Evolutionary conservation across 2,888 invertebrate species (phyloP), one percentile per base, ranked within the genome.

Genomic region (Drosophila sordidula): DNA sequence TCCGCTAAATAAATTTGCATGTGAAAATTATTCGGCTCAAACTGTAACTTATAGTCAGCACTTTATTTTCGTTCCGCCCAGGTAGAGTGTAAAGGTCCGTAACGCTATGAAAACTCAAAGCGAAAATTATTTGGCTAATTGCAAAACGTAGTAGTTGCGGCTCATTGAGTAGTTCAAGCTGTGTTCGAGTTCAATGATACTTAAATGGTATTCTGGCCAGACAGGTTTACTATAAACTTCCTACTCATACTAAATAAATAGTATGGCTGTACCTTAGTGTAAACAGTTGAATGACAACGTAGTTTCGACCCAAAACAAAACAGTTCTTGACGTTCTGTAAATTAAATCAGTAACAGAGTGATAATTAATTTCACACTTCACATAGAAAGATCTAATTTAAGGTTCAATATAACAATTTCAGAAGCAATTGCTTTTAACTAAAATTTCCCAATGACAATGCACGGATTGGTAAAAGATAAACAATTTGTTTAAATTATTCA

Each of bases 61-160:
- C 26, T 6, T 29, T 46, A 16, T 26, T 46, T 38, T n/a, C 47
- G 52, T 25, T 45, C 50, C 29, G 14, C 12, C 22, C n/a, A 9
- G 5, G 2, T n/a, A 26, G 11, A n/a, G 6, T 4, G 16, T 14
- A 14, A 14, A 69, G 34, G 42, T 18, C 16, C 39, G 22, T 52
- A 26, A 25, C 41, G 39, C 38, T 36, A 39, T 57, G 56, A 59
- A 57, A 47, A 67, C 50, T 38, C 18, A 34, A 12, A 38, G 4
- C 16, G 45, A 14, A 59, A n/a, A 46, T 29, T 62, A 58, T 42
- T 76, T 70, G 46, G 44, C 52, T 77, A 80, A 83, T 78, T 80
- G 58, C n/a, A 61, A 83, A 78, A 46, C 36, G 45, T 18, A 80
- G 72, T 63, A 14, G 38, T 36, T 46, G 57, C 45, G 52, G 34